Percentiles rank a stretch among this genome's conserved stretches.
These are phyloP conservation scores for Taurulus bubalis DNA, from an alignment of 2,113 vertebrate genomes.

Conservation along the genomic window DNA sequence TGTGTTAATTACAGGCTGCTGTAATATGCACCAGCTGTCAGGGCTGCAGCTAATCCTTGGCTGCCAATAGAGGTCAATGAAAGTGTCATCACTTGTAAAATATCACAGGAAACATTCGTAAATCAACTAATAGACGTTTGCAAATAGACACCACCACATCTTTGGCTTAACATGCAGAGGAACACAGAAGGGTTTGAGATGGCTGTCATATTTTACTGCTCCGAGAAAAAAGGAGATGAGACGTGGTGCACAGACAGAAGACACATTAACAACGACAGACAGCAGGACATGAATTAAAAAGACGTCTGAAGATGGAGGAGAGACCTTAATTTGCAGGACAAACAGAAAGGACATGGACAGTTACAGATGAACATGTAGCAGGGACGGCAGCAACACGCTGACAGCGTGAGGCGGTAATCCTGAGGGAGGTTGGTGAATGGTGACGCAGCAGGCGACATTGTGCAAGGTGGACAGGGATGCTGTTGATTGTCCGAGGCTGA, in stretches of 20 bases:
- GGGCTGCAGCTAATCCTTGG: constrained; percentile 32
- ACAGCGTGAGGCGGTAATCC: constrained; percentile 2
- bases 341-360: not conserved
- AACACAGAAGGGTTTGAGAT: constrained; percentile 9
- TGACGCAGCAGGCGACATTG: constrained; percentile 16
- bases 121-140: not conserved
- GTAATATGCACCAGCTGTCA: constrained; percentile 44
- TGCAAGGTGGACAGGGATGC: constrained; percentile 34
- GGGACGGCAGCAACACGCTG: constrained; percentile 6
- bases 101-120: constrained; percentile 4
- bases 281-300: not conserved
- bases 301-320: not conserved
- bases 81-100: constrained; percentile 10
- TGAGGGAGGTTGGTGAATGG: constrained; percentile 12
- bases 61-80: constrained; percentile 26
- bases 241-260: constrained; percentile 49
- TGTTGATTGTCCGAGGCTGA: constrained; percentile 47
- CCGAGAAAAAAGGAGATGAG: constrained; percentile 8
- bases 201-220: constrained; percentile 7
- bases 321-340: not conserved
- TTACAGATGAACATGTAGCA: not conserved
- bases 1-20: constrained; percentile 40
- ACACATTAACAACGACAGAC: constrained; percentile 25
- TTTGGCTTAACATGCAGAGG: constrained; percentile 19
- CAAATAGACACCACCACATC: not conserved